Evolutionary conservation across 2,888 invertebrate species (phyloP), one percentile per base, ranked within the genome.

Genomic region (Psylliodes chrysocephalus): DNA sequence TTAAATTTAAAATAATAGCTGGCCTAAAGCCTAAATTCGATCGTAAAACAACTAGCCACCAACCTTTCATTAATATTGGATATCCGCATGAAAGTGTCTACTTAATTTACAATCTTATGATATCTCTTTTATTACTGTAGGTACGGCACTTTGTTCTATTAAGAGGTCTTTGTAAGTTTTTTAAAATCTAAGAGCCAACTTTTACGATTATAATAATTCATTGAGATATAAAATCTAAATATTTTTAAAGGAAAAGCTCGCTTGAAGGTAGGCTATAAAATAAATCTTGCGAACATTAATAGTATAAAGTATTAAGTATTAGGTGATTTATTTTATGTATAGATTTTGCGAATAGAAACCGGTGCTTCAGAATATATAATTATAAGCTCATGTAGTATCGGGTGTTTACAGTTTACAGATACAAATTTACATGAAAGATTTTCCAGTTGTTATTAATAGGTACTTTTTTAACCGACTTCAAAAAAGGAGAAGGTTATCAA

Each of bases 311-410:
- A n/a, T n/a, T n/a, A n/a, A n/a, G n/a, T n/a, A 69, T 70, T 65
- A 66, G 71, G 72, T 76, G 76, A 76, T 76, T 74, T 73, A 75
- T 76, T 76, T 73, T 75, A 75, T 72, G 72, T 69, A 69, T 10
- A 46, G 46, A 46, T 56, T 56, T 56, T 56, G 46, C 46, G 25
- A 30, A n/a, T 46, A 46, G 30, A 46, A 19, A 15, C 6, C 18
- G 17, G 7, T 44, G 18, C 10, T 56, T 56, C 33, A 46, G 33
- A 28, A 54, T 55, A n/a, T n/a, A n/a, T n/a, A n/a, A n/a, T n/a
- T n/a, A n/a, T n/a, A n/a, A n/a, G n/a, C n/a, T n/a, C n/a, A n/a
- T n/a, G n/a, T n/a, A n/a, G n/a, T n/a, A n/a, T n/a, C n/a, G n/a
- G n/a, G n/a, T n/a, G n/a, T n/a, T n/a, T n/a, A n/a, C n/a, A n/a